phyloP scores from a whole-genome alignment of 1,140 invertebrate genomes.

The Euwallacea similis region DNA sequence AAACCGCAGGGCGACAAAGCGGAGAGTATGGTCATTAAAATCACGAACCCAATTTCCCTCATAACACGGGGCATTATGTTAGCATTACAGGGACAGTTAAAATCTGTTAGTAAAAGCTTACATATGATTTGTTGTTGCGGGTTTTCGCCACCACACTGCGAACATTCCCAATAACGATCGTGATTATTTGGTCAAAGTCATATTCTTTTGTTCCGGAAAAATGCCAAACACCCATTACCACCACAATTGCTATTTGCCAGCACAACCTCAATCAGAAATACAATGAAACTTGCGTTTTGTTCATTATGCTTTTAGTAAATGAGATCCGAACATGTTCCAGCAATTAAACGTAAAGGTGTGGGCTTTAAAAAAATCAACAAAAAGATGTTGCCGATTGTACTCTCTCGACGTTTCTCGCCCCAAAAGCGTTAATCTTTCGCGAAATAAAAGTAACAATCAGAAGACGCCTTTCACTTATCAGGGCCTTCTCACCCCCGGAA shows the following conservation, averaged over 20 bases:
- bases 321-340: too few species aligned
- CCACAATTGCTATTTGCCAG: slow-evolving; percentile 24
- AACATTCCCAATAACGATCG: slow-evolving; percentile 38
- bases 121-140: slow-evolving; percentile 54
- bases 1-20: slow-evolving; percentile 45
- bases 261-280: neutral
- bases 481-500: slow-evolving; percentile 26
- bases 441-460: slow-evolving; percentile 37
- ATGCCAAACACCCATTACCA: slow-evolving; percentile 17
- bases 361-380: too few species aligned
- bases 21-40: slow-evolving; percentile 49
- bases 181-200: slow-evolving; percentile 41
- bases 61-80: slow-evolving; percentile 52
- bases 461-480: slow-evolving; percentile 34
- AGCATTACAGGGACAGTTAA: slow-evolving; percentile 53
- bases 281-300: too few species aligned
- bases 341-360: too few species aligned
- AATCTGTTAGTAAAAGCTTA: slow-evolving; percentile 54
- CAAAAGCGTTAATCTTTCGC: slow-evolving; percentile 25
- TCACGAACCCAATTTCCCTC: slow-evolving; percentile 52
- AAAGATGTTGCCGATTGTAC: too few species aligned
- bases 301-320: too few species aligned
- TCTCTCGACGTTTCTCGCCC: slow-evolving; percentile 1
- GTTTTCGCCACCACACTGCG: slow-evolving; percentile 49
- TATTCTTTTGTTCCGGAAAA: slow-evolving; percentile 41